Evolutionary conservation across 2,113 vertebrate genomes (phyloP).

Genomic region (Nibea coibor): DNA sequence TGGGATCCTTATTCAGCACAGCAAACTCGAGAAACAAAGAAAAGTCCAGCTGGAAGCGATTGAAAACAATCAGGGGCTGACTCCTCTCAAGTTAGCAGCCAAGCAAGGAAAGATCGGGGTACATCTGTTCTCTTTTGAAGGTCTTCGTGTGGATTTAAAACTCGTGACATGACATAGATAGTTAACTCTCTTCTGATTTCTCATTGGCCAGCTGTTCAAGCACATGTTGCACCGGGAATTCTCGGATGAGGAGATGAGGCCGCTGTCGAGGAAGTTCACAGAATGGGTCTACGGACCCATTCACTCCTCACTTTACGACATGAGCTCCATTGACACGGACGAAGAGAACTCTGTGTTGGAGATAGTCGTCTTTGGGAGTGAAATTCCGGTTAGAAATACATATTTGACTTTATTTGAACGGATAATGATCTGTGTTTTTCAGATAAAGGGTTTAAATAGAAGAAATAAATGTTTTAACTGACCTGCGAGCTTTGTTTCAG

Average conservation of each 20-base stretch:
- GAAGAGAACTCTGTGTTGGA: conserved; percentile 90
- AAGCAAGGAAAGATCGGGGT: conserved; percentile 91
- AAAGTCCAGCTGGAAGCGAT: conserved; percentile 84
- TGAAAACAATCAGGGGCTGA: conserved; percentile 87
- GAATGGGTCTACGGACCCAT: conserved; percentile 93
- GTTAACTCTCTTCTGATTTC: not conserved
- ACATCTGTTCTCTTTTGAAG: conserved; percentile 23
- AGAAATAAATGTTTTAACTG: not conserved
- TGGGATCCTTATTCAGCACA: conserved; percentile 85
- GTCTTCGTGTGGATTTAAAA: not conserved
- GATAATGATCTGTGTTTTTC: not conserved
- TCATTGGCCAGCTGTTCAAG: conserved; percentile 83
- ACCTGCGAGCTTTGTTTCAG: conserved; percentile 64
- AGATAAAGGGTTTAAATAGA: too few species aligned
- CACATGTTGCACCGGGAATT: conserved; percentile 91
- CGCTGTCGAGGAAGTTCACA: conserved; percentile 90
- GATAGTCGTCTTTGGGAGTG: conserved; percentile 88
- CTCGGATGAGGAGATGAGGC: conserved; percentile 83
- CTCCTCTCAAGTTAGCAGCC: conserved; percentile 89
- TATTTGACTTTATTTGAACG: not conserved
- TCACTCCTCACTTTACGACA: conserved; percentile 91
- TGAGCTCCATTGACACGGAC: conserved; percentile 87
- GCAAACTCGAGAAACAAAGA: conserved; percentile 69
- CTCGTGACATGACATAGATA: not conserved
- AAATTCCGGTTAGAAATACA: conserved; percentile 81